These are phyloP conservation scores for Microcebus murinus DNA, from an alignment of 2,113 vertebrate genomes.

Conservation along the genomic window DNA sequence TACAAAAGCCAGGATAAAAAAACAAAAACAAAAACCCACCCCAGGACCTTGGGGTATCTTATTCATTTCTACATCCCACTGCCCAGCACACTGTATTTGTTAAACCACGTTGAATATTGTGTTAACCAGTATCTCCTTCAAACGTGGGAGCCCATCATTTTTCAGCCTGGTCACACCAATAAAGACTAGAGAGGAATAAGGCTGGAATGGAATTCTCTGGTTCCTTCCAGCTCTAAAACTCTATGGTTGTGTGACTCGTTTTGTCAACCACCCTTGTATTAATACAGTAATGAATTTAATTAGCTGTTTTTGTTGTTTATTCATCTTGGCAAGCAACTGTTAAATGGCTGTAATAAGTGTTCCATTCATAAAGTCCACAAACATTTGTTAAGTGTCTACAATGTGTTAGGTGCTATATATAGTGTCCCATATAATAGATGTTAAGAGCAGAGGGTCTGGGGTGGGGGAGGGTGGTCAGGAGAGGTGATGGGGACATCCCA, in stretches of 20 bases:
- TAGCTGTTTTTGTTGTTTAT: background rate
- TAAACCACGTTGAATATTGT: background rate
- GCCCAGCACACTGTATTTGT: background rate
- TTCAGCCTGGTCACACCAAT: background rate
- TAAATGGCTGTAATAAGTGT: background rate
- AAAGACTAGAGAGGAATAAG: background rate
- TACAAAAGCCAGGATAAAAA: background rate
- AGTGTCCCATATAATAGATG: background rate
- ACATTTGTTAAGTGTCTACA: background rate
- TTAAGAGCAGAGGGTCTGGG: background rate
- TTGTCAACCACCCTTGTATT: background rate
- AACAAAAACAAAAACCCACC: no score
- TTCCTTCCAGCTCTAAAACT: background rate
- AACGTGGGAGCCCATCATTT: background rate
- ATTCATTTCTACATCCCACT: background rate
- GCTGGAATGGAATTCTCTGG: background rate
- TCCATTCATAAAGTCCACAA: background rate
- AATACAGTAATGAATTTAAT: background rate
- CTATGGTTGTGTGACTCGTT: background rate
- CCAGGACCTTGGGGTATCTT: background rate
- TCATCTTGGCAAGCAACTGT: conserved; percentile 1
- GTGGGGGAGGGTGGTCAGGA: background rate
- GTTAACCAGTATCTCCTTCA: background rate
- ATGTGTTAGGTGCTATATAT: background rate
- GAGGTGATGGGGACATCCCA: background rate